Conservation (phyloP, 2,113 vertebrate genomes). For the Eretmodus cyanostictus region DNA sequence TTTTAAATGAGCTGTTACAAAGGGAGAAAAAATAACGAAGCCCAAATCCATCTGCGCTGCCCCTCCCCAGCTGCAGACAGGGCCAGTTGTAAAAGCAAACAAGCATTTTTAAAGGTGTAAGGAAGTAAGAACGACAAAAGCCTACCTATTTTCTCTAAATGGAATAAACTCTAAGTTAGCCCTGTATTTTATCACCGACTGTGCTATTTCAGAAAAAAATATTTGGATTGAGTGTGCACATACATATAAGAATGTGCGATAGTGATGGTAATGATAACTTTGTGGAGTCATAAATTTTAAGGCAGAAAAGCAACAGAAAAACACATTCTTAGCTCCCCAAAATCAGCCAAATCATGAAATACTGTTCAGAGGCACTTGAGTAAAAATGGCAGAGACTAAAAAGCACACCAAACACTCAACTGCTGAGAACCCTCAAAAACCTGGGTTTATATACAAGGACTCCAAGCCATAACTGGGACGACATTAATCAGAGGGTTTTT, state of each 20-base stretch:
- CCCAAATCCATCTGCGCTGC: conserved; percentile 34
- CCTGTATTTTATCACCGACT: background rate
- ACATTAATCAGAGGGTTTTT: background rate
- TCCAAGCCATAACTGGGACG: background rate
- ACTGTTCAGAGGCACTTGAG: background rate
- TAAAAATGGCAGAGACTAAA: background rate
- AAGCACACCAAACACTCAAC: background rate
- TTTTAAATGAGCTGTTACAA: conserved; percentile 68
- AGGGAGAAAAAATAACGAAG: conserved; percentile 47
- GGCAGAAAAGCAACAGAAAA: background rate
- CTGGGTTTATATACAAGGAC: background rate
- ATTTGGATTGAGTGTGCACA: background rate
- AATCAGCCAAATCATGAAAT: background rate
- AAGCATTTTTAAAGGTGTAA: conserved; percentile 53
- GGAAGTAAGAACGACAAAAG: conserved; percentile 11
- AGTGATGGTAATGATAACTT: background rate
- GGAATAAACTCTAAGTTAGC: background rate
- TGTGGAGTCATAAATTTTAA: background rate
- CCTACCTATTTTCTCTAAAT: conserved; percentile 18
- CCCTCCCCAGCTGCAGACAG: conserved; percentile 40
- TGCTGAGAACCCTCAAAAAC: background rate
- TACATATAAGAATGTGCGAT: background rate
- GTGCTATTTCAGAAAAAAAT: background rate
- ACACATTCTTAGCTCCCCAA: background rate
- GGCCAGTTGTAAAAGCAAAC: conserved; percentile 65